Evolutionary conservation across 2,113 vertebrate genomes (phyloP), one percentile per base, ranked within the genome.

Genomic region (Phoxinus phoxinus): DNA sequence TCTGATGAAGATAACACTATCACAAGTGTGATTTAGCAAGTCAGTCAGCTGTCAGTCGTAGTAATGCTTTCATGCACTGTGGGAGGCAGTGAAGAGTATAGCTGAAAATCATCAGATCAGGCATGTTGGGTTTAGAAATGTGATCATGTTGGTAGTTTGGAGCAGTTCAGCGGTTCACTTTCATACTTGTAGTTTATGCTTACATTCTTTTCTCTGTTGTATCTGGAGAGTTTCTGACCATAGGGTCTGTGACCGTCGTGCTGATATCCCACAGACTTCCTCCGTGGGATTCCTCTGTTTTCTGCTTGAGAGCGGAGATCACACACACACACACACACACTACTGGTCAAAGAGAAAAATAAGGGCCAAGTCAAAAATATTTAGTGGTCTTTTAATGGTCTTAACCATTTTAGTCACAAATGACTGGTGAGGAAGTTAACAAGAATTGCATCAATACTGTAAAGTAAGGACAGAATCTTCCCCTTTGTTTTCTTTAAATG

Each of bases 201-300:
- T 53, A 19, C 37, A 46, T 63, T 30, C 78, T 81, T 32, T 27
- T 30, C 21, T 65, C 78, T 65, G 58, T 21, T 44, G 15, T 25
- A 13, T 84, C 35, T 35, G 25, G 48, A 25, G 32, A 75, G 79
- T 86, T 86, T 81, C 81, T 32, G 83, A 25, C 78, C n/a, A 46
- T 65, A 75, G 21, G 35, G 56, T 61, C 21, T 46, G 46, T 79
- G 27, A 46, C 41, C 44, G 46, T 9, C 35, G 44, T 53, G 81
- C 27, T 86, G 76, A 53, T 86, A 81, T 86, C 85, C 82, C 51
- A 32, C 56, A 81, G 65, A 85, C 44, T 75, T 86, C 85, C 81
- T 80, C 25, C 51, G 2, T 21, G 13, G 48, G 67, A 79, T 80
- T 75, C 75, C 67, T 75, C 69, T 81, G 79, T 86, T 44, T 71